Conservation (phyloP, 2,797 vertebrate genomes). For the Acanthiza pusilla region DNA sequence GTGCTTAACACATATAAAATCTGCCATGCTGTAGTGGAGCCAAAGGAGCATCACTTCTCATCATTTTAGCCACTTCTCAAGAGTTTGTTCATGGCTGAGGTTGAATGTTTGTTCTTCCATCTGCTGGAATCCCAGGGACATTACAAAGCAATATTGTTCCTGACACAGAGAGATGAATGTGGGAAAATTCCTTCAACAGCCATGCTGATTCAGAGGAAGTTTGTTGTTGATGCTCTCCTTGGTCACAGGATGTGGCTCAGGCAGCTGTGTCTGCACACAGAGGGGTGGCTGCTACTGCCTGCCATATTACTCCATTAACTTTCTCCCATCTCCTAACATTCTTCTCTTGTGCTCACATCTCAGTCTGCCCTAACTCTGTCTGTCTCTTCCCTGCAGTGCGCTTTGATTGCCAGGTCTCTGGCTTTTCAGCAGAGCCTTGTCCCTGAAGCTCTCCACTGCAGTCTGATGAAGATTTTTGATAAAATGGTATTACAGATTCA, state of each 20-base stretch:
- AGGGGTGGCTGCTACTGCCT: background rate
- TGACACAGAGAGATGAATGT: background rate
- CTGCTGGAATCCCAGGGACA: background rate
- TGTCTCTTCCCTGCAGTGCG: background rate
- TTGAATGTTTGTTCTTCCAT: background rate
- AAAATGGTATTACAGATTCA: background rate
- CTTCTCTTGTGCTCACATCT: background rate
- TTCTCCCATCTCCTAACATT: background rate
- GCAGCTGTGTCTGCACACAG: background rate
- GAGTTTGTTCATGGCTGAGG: background rate
- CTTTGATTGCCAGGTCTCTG: background rate
- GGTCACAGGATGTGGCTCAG: background rate
- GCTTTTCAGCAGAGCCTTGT: background rate
- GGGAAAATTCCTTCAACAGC: slow-evolving; percentile 28
- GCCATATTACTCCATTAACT: background rate
- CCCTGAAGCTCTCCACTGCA: background rate
- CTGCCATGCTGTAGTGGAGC: background rate
- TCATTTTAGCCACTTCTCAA: accelerated
- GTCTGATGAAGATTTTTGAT: background rate
- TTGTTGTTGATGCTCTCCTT: background rate
- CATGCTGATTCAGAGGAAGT: background rate
- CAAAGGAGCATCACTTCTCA: background rate
- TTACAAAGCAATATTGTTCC: slow-evolving; percentile 11
- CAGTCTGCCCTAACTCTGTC: background rate
- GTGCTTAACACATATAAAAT: background rate